Base-by-base conservation (phyloP, 92 coral and sea anemone genomes). In the Metridium senile region DNA sequence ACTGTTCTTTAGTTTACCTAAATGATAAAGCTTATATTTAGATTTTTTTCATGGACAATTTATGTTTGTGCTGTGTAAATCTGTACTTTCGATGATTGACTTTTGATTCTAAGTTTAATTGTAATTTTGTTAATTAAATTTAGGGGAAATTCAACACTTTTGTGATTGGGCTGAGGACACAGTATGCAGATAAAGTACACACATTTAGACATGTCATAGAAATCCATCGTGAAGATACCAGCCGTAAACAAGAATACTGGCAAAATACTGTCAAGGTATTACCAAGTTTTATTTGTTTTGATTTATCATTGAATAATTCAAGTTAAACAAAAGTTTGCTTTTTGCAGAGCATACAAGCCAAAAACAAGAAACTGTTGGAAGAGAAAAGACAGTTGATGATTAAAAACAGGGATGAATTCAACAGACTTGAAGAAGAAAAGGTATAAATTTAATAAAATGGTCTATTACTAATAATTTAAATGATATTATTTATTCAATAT, bases 101-200 rank as follows among this genome's bases (percentile, higher is more conserved):
- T n/a, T n/a, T n/a, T n/a, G n/a, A n/a, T n/a, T n/a, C n/a, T n/a
- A n/a, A n/a, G n/a, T n/a, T n/a, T n/a, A n/a, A n/a, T n/a, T n/a
- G n/a, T n/a, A n/a, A n/a, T n/a, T n/a, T n/a, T n/a, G 49, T 39
- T 39, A 39, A 39, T 39, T 3, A 54, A 16, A 58, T 33, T 20
- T 78, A 91, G 93, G 99, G 96, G 39, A 93, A 95, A 79, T 95
- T 95, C 80, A 95, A 95, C 80, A 93, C 97, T 9, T 95, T 92
- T 83, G 99, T 95, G 62, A 86, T 95, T 68, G 90, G 80, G 43
- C 76, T 95, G 59, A 89, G 97, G 45, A 82, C 90, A 35, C 91
- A 95, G 39, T 95, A 95, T 52, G 83, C 92, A n/a, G 90, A 84
- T 39, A 95, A 95, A 66, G 88, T 92, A 27, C 64, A 90, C 27